Evolutionary conservation across 2,113 vertebrate genomes (phyloP).

Genomic region (Leptocoma aspasia): DNA sequence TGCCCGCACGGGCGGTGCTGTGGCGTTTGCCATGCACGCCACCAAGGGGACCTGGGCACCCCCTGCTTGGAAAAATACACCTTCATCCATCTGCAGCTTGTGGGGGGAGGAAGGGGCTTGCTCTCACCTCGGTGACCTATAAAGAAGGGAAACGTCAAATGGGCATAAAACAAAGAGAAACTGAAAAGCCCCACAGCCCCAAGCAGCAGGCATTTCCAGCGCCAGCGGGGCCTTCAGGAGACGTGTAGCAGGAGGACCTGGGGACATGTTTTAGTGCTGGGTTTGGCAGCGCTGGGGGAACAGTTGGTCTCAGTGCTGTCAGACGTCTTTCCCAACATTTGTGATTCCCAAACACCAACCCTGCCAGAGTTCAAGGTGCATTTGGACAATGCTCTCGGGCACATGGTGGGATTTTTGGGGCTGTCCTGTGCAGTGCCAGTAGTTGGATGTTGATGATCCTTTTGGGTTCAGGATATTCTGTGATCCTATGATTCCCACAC

Average conservation of each 20-base stretch:
- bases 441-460: neutral
- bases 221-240: neutral
- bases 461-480: neutral
- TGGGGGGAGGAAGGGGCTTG: neutral
- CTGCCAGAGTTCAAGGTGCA: neutral
- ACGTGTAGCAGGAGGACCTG: rapidly evolving
- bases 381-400: neutral
- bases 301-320: rapidly evolving
- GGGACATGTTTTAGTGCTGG: neutral
- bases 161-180: neutral
- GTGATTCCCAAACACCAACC: neutral
- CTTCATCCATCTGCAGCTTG: neutral
- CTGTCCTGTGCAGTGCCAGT: neutral
- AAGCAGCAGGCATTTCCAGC: neutral
- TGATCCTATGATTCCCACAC: neutral
- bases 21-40: rapidly evolving
- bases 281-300: neutral
- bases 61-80: rapidly evolving
- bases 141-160: neutral
- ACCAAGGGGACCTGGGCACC: rapidly evolving
- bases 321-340: neutral
- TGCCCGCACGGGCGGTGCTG: rapidly evolving
- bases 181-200: neutral
- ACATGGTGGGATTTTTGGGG: neutral
- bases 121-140: neutral